Base-by-base conservation (phyloP, 2,797 vertebrate genomes). In the Malurus leucopterus region DNA sequence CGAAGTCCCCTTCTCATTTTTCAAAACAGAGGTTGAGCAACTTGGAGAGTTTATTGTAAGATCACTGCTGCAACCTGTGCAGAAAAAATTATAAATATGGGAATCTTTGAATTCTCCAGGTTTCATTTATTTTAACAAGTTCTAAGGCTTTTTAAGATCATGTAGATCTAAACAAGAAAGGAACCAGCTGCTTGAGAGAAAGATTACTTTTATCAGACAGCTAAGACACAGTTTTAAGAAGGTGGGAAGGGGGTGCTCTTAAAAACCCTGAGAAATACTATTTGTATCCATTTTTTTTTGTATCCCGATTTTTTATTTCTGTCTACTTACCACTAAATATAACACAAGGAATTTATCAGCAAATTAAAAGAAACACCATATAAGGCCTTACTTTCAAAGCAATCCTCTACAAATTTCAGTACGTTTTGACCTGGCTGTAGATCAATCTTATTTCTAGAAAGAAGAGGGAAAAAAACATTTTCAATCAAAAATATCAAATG, bases 331-430 rank as follows among this genome's bases (percentile, higher is more conserved):
- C 12, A 61, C 27, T 53, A 43, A 47, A 46, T 43, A 43, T 9
- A 71, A 63, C 11, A 79, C 10, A 51, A 38, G 8, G 22, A 80
- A 74, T 86, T 77, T 58, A 70, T 8, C 34, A 64, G 27, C 5
- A 87, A 63, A 85, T 80, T 44, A 90, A 75, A 23, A 30, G 76
- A 84, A 64, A 51, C 26, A 47, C 32, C 34, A 86, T 54, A 43
- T 47, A 84, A 40, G 90, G 93, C 7, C 96, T 97, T 97, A 97
- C 97, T 89, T 94, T 97, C 94, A 63, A 97, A 97, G 84, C 95
- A 96, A 24, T 96, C 92, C 75, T 95, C 43, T 84, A 97, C 89
- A 46, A 95, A 13, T 94, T 95, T 78, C 95, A 96, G 14, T 47
- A 97, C 8, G 0, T 95, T 94, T 70, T 96, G 84, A 71, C 94